Conservation (phyloP, 2,888 invertebrate genomes). For the Drosophila melanosoma region DNA sequence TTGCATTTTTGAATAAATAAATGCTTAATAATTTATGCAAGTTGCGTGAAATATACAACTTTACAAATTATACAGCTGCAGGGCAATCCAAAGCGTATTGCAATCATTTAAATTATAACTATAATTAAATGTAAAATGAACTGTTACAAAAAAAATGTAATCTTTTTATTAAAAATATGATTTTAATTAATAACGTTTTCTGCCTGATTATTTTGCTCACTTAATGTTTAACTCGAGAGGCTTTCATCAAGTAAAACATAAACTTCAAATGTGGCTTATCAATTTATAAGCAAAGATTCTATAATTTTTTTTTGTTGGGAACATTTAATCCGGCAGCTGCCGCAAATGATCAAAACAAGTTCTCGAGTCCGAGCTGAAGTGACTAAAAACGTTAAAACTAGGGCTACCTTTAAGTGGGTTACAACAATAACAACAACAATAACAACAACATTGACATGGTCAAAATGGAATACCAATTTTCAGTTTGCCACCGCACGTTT, state of each 20-base stretch:
- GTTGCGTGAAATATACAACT: constrained; percentile 9
- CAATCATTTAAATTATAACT: constrained; percentile 31
- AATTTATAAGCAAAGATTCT: constrained; percentile 51
- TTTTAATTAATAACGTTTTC: constrained; percentile 5
- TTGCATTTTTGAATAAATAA: constrained; percentile 28
- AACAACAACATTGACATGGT: constrained; percentile 41
- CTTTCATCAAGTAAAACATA: constrained; percentile 36
- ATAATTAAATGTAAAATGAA: constrained; percentile 34
- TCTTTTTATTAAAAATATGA: constrained; percentile 29
- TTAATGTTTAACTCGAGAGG: constrained; percentile 11
- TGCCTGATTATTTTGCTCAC: constrained; percentile 39
- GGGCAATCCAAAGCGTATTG: constrained; percentile 25
- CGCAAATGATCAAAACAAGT: constrained; percentile 66
- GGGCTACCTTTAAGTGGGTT: constrained; percentile 50
- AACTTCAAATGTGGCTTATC: constrained; percentile 49
- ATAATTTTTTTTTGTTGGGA: constrained; percentile 11
- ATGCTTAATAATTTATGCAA: constrained; percentile 17
- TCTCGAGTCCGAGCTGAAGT: constrained; percentile 27
- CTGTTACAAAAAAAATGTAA: constrained; percentile 18
- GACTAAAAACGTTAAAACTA: constrained; percentile 30
- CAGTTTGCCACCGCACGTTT: constrained; percentile 53
- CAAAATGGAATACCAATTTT: constrained; percentile 68
- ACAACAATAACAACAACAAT: constrained; percentile 20
- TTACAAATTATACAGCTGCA: constrained; percentile 37
- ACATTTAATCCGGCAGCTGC: constrained; percentile 51